phyloP scores from a whole-genome alignment of 2,888 invertebrate species.

The Hyposoter dolosus region DNA sequence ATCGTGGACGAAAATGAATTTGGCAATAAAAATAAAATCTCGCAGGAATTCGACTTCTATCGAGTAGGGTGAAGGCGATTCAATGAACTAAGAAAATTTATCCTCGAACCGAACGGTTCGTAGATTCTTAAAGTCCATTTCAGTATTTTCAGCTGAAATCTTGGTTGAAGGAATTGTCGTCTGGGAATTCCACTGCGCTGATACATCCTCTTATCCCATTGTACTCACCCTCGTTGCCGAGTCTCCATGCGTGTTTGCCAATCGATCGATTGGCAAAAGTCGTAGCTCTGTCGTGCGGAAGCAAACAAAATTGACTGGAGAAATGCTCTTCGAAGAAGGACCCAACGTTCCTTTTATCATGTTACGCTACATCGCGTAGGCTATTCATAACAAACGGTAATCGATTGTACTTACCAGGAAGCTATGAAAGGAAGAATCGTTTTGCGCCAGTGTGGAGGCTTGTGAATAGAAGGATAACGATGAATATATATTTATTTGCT shows the following conservation, averaged over 20 bases:
- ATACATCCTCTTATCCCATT: constrained; percentile 3
- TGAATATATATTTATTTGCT: constrained; percentile 1
- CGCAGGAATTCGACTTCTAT: not conserved
- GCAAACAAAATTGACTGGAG: constrained; percentile 35
- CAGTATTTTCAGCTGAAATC: constrained; percentile 15
- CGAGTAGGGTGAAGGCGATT: not conserved
- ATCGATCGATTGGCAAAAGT: constrained; percentile 62
- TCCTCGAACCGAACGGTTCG: not conserved
- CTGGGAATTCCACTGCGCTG: not conserved
- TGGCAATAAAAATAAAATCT: not conserved
- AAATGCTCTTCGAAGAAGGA: not conserved
- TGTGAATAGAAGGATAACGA: not conserved
- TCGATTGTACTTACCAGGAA: not conserved
- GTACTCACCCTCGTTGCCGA: constrained; percentile 16
- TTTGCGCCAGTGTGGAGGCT: not conserved
- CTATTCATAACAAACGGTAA: not conserved
- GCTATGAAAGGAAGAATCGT: not conserved
- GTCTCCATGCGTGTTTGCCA: constrained; percentile 23
- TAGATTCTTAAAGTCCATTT: not conserved
- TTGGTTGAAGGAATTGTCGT: not conserved
- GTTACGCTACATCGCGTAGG: not conserved
- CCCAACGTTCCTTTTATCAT: not conserved
- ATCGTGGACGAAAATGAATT: not conserved
- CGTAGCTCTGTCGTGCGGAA: constrained; percentile 22
- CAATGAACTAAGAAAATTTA: not conserved